These are phyloP conservation scores for Gymnothorax reevesii DNA, from an alignment of 2,797 vertebrate genomes.

Conservation along the genomic window DNA sequence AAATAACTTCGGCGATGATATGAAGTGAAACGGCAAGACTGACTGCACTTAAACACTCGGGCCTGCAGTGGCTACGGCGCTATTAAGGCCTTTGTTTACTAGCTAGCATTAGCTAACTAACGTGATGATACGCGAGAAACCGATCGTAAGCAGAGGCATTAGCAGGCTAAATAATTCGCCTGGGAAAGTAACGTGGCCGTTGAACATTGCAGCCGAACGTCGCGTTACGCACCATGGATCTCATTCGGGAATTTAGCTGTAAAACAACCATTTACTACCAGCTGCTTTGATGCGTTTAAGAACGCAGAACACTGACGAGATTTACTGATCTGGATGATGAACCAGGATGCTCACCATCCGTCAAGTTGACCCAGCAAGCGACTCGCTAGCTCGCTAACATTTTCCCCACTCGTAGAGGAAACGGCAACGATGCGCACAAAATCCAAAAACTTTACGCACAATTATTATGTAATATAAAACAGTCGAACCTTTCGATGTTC, in stretches of 20 bases:
- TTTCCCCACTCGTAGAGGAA: constrained; percentile 65
- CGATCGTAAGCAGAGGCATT: not conserved
- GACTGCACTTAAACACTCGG: not conserved
- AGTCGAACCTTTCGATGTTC: constrained; percentile 69
- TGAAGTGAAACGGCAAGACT: not conserved
- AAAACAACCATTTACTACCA: not conserved
- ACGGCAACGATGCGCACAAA: constrained; percentile 68
- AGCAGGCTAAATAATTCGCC: constrained; percentile 18
- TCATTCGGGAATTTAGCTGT: not conserved
- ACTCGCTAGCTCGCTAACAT: constrained; percentile 65
- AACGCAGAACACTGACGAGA: not conserved
- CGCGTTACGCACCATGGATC: not conserved
- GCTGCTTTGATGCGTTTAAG: not conserved
- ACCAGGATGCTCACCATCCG: constrained; percentile 59
- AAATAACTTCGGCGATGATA: not conserved
- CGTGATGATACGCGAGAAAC: not conserved
- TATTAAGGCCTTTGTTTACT: constrained; percentile 17
- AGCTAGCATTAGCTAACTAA: too few relatives aligned
- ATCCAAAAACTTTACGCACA: constrained; percentile 69
- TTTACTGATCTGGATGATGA: constrained; percentile 44
- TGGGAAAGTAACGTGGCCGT: constrained; percentile 1
- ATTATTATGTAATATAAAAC: constrained; percentile 57
- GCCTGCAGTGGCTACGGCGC: not conserved
- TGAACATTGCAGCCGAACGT: constrained; percentile 20
- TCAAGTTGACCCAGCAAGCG: constrained; percentile 43